phyloP scores from a whole-genome alignment of 2,113 vertebrate genomes.

The Chamaetylas fuelleborni region DNA sequence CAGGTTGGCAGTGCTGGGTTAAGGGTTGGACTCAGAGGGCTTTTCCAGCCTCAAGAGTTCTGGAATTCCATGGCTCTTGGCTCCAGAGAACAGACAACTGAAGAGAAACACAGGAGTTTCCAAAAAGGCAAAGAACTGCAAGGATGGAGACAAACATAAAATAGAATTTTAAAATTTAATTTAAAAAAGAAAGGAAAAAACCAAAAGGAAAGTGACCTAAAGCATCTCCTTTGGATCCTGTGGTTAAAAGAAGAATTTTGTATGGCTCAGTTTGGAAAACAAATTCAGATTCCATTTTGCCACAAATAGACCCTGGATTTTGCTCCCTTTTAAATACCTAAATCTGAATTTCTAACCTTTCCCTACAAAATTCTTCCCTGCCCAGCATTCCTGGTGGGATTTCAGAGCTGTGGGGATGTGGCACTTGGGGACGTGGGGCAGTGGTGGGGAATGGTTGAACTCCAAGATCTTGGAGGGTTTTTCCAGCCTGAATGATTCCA shows the following conservation, averaged over 20 bases:
- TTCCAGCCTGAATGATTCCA: background rate
- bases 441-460: background rate
- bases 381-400: background rate
- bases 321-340: fast-evolving
- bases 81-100: background rate
- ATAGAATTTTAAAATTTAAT: background rate
- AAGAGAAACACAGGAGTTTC: background rate
- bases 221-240: background rate
- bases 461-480: background rate
- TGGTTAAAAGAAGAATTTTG: background rate
- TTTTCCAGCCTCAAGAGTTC: background rate
- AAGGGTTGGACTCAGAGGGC: background rate
- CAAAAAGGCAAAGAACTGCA: background rate
- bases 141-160: background rate
- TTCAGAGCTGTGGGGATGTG: fast-evolving
- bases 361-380: background rate
- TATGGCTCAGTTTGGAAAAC: background rate
- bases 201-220: background rate
- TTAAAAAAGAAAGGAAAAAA: fast-evolving
- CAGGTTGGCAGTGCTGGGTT: background rate
- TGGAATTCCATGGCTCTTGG: fast-evolving
- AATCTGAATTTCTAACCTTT: background rate
- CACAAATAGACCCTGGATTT: background rate
- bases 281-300: background rate
- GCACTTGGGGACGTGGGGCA: background rate